Conservation (phyloP, 2,113 vertebrate species). For the Bubo scandiacus region DNA sequence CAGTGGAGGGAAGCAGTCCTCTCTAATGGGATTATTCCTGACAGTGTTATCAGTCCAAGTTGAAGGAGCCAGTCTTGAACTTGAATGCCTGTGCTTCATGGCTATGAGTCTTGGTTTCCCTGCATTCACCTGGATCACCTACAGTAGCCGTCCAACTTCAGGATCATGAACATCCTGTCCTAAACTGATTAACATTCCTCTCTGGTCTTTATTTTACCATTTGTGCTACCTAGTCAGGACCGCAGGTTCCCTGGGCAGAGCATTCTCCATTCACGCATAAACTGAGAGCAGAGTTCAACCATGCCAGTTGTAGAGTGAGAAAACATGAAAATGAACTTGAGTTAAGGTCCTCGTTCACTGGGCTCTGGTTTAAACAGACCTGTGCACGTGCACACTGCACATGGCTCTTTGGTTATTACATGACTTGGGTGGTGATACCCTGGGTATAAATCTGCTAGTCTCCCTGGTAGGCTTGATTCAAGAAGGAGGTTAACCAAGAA, state of each 20-base stretch:
- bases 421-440: not conserved
- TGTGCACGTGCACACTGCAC: rapidly evolving
- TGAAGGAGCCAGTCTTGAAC: not conserved
- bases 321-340: not conserved
- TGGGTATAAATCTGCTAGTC: not conserved
- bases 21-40: not conserved
- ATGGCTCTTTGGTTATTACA: not conserved
- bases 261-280: not conserved
- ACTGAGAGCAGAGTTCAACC: not conserved
- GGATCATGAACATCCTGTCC: not conserved
- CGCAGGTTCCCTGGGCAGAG: not conserved
- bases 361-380: not conserved
- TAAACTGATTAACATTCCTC: not conserved
- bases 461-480: not conserved
- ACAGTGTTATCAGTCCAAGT: not conserved
- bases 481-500: not conserved
- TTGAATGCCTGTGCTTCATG: not conserved
- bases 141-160: not conserved
- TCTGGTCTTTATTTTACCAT: not conserved
- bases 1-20: not conserved
- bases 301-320: not conserved
- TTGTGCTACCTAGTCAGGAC: not conserved
- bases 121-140: not conserved
- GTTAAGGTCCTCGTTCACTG: not conserved
- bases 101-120: not conserved